A percentile compares a stretch with the other conserved stretches of the same genome.
These are phyloP conservation scores for Pogonocherus hispidulus DNA, from an alignment of 2,888 invertebrate genomes.

Conservation along the genomic window DNA sequence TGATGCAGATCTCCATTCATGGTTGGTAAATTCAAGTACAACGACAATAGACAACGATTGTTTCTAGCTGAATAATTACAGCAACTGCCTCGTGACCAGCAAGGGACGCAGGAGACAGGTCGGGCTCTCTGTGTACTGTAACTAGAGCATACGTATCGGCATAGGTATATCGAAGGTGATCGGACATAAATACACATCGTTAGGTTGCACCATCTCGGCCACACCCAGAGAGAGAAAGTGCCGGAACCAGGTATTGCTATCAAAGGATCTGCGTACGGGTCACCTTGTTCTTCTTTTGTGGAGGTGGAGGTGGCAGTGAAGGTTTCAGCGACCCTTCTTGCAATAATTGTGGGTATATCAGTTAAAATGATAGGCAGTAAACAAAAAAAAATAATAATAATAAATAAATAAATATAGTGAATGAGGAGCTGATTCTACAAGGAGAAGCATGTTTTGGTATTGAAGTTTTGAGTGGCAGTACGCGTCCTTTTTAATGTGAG, in stretches of 20 bases:
- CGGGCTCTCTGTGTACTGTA: constrained; percentile 36
- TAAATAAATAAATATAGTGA: no score
- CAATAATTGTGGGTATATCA: background rate
- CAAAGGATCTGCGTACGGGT: constrained; percentile 7
- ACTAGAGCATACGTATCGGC: constrained; percentile 29
- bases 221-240: constrained; percentile 46
- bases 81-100: constrained; percentile 35
- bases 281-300: constrained; percentile 7
- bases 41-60: constrained; percentile 26
- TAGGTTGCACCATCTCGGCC: constrained; percentile 42
- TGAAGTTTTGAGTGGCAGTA: no score
- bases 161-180: constrained; percentile 40
- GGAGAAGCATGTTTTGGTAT: no score
- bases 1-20: no score
- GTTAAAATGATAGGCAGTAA: no score
- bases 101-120: constrained; percentile 40
- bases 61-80: constrained; percentile 43
- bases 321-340: background rate
- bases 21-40: no score
- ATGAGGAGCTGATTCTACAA: no score
- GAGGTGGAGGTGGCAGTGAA: background rate
- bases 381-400: no score
- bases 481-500: no score
- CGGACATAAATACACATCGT: constrained; percentile 45
- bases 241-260: constrained; percentile 31